Evolutionary conservation across 2,797 vertebrate species (phyloP).

Genomic region (Octomys mimax): DNA sequence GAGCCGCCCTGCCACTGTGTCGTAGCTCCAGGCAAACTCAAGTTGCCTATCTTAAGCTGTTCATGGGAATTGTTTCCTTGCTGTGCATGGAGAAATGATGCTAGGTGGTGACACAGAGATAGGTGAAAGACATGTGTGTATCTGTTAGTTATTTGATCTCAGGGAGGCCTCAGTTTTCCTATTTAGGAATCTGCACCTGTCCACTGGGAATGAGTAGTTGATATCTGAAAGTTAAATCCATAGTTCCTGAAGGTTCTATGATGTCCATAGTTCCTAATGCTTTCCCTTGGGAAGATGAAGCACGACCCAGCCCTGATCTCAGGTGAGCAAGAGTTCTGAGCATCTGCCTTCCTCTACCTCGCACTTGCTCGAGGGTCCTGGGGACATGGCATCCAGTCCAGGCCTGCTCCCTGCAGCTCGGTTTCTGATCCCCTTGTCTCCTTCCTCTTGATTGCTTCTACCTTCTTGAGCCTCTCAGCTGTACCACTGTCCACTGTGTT

Average conservation of each 20-base stretch:
- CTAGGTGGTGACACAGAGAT: not conserved
- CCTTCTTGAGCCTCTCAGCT: not conserved
- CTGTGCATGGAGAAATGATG: slow-evolving; percentile 53
- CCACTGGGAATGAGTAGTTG: not conserved
- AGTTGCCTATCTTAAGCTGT: slow-evolving; percentile 39
- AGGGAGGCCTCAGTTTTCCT: slow-evolving; percentile 6
- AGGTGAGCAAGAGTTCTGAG: not conserved
- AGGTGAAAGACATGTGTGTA: not conserved
- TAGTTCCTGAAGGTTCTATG: not conserved
- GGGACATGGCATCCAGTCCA: not conserved
- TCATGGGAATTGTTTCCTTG: slow-evolving; percentile 39
- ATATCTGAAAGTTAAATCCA: not conserved
- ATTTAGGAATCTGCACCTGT: not conserved
- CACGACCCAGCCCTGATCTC: not conserved
- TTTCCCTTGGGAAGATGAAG: slow-evolving; percentile 3
- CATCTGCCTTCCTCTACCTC: not conserved
- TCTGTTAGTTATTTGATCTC: not conserved
- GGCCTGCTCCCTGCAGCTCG: not conserved
- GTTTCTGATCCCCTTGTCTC: not conserved
- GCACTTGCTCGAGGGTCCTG: not conserved
- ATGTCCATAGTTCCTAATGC: not conserved
- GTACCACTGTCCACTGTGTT: not conserved
- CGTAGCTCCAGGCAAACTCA: slow-evolving; percentile 63
- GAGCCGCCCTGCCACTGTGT: not conserved
- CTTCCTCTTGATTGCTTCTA: not conserved